phyloP scores from a whole-genome alignment of 2,113 vertebrate genomes.

The Centropus bengalensis region DNA sequence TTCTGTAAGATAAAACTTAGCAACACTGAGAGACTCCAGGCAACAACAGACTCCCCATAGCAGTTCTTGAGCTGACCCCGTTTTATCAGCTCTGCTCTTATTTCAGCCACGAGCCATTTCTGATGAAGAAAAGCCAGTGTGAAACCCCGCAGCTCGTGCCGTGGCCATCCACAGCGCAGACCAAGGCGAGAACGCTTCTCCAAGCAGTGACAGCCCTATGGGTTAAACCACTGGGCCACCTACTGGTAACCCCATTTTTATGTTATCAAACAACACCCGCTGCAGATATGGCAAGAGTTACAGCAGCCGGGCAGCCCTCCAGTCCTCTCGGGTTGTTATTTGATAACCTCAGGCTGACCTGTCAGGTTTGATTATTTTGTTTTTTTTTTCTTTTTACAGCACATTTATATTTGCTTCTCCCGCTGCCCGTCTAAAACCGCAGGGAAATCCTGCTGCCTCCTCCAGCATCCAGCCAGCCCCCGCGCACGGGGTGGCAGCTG shows the following conservation, averaged over 20 bases:
- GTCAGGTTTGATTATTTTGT: background rate
- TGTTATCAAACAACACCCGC: fast-evolving
- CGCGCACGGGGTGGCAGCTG: fast-evolving
- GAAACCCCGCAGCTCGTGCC: fast-evolving
- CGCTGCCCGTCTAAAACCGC: background rate
- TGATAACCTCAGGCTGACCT: background rate
- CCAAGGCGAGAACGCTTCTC: background rate
- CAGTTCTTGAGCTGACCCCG: background rate
- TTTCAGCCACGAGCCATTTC: background rate
- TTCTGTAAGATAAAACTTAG: background rate
- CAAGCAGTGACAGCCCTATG: fast-evolving
- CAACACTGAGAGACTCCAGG: background rate
- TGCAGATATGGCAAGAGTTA: background rate
- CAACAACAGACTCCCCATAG: background rate
- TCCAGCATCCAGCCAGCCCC: background rate
- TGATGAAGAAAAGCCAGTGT: fast-evolving
- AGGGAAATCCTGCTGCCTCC: background rate
- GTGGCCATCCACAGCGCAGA: fast-evolving
- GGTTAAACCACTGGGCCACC: background rate
- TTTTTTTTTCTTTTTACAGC: no score
- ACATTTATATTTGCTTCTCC: background rate
- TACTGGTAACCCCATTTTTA: background rate
- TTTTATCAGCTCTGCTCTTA: background rate
- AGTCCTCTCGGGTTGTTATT: background rate
- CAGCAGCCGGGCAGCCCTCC: background rate